These are phyloP conservation scores for Caenorhabditis remanei DNA, from an alignment of 1,140 invertebrate species.

Conservation along the genomic window DNA sequence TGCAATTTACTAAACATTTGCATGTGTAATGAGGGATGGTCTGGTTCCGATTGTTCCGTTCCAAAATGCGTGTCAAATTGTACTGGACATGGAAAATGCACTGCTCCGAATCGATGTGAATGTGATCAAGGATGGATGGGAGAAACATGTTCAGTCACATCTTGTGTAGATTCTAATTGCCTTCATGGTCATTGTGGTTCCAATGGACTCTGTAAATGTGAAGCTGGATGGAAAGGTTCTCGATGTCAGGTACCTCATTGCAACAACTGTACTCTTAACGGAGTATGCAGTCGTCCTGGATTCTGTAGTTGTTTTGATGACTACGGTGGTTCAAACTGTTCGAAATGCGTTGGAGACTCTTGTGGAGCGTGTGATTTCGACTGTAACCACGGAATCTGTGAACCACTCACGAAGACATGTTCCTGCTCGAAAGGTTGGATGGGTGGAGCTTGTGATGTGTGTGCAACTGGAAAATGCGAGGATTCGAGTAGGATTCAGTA, in stretches of 20 bases:
- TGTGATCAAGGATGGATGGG: constrained; percentile 46
- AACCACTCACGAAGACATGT: constrained; percentile 47
- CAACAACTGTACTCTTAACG: constrained; percentile 42
- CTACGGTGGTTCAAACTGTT: constrained; percentile 48
- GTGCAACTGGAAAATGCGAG: constrained; percentile 45
- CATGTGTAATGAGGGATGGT: constrained; percentile 53
- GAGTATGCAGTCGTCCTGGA: constrained; percentile 23
- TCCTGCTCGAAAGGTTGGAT: constrained; percentile 57
- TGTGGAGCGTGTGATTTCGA: constrained; percentile 56
- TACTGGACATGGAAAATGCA: constrained; percentile 54
- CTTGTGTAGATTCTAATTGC: constrained; percentile 22
- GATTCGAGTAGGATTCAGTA: constrained; percentile 6
- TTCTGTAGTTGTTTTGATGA: constrained; percentile 52
- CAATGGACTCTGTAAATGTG: constrained; percentile 48
- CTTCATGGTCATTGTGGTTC: constrained; percentile 21
- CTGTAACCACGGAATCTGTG: constrained; percentile 56
- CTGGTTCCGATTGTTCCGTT: constrained; percentile 41
- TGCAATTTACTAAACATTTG: constrained; percentile 56
- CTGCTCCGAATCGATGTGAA: constrained; percentile 25
- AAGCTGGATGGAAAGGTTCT: constrained; percentile 48
- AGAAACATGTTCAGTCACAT: constrained; percentile 5
- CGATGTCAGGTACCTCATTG: constrained; percentile 56
- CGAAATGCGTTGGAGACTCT: constrained; percentile 46
- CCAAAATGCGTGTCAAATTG: constrained; percentile 38
- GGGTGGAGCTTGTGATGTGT: constrained; percentile 57